Evolutionary conservation across 2,113 vertebrate species (phyloP), one percentile per base, ranked within the genome.

Genomic region (Crocuta crocuta): DNA sequence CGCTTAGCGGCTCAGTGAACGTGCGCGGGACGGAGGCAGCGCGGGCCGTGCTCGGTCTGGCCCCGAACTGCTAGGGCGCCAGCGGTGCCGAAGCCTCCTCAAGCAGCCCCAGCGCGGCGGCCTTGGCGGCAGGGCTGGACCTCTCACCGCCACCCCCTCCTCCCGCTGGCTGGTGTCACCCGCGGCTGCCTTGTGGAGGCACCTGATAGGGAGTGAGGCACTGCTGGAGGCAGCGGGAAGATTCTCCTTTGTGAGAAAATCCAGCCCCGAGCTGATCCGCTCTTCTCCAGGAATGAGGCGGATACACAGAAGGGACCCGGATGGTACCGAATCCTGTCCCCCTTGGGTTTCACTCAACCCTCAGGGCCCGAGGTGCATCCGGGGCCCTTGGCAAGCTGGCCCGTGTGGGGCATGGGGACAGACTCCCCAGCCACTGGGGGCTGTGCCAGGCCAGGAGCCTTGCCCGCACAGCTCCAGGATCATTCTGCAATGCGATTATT

Each of bases 251-350:
- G 16, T 65, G 79, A 70, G 35, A 61, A 71, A 2, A 26, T 10
- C 21, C 43, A 19, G 3, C 15, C 35, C 10, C 19, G 45, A 84
- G 48, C 19, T 1, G 19, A 39, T 4, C 17, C 0, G 4, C 4
- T 24, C 65, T 65, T 48, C 65, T 21, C 53, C 31, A n/a, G 92
- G 4, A 73, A 15, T 11, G 28, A 83, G 31, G 55, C 28, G 0
- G 33, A 17, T 0, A 0, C 0, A 0, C 61, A 39, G 43, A 17
- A 66, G 85, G 35, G 26, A 80, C 39, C 7, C 39, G 3, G 39
- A 39, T 39, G 65, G n/a, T 17, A 21, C 53, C 7, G 13, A n/a
- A 10, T 17, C 43, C n/a, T 2, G 31, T 3, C 50, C 24, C 58
- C 19, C 68, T 31, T 2, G 45, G n/a, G 23, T 12, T 10, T 17